A percentile compares a stretch with the other conserved stretches of the same genome.
Evolutionary conservation across 2,113 vertebrate species (phyloP).

Genomic region (Menura novaehollandiae): DNA sequence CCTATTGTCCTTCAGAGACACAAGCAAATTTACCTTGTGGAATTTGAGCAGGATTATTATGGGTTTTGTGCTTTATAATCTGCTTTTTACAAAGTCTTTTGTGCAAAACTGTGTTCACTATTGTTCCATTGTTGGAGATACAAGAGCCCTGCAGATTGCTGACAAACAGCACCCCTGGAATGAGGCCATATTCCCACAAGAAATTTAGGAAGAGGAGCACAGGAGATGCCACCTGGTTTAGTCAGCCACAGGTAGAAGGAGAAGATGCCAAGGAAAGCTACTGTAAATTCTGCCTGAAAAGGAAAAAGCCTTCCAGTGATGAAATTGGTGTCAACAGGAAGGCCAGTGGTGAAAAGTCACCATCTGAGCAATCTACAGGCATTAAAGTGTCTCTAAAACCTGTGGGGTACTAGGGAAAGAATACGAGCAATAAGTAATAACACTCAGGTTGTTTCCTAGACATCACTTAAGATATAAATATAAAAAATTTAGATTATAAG

Average conservation of each 20-base stretch:
- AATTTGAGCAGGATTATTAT: background rate
- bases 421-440: background rate
- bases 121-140: background rate
- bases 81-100: background rate
- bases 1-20: conserved; percentile 45
- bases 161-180: background rate
- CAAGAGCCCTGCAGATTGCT: background rate
- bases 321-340: background rate
- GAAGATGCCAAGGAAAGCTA: background rate
- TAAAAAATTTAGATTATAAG: background rate
- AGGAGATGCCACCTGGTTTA: background rate
- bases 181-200: background rate
- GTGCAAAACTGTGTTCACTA: background rate
- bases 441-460: accelerated
- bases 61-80: background rate
- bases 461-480: accelerated
- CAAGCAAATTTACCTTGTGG: conserved; percentile 26
- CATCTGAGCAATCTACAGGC: background rate
- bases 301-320: background rate
- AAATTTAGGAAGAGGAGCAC: background rate
- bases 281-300: background rate
- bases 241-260: background rate
- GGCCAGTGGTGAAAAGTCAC: background rate
- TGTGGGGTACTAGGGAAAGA: background rate
- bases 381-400: background rate